Evolutionary conservation across 1,140 invertebrate species (phyloP).

Genomic region (Apis florea): DNA sequence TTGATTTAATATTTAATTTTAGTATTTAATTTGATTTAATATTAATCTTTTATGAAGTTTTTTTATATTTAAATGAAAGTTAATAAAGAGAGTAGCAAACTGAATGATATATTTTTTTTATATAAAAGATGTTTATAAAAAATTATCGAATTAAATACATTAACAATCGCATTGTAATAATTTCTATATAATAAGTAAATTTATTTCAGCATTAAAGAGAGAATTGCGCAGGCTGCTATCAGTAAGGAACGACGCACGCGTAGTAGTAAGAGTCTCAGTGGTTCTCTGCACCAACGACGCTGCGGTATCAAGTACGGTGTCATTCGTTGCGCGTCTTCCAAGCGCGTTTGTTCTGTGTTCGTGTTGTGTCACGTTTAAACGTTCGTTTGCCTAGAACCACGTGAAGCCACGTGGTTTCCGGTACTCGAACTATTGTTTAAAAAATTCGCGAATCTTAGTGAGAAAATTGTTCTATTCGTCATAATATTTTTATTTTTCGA

Average conservation of each 20-base stretch:
- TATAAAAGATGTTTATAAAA: too few species aligned
- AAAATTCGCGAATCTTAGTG: not conserved
- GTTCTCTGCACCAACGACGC: slow-evolving; percentile 51
- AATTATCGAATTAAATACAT: too few species aligned
- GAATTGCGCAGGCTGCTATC: slow-evolving; percentile 46
- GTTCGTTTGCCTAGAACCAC: slow-evolving; percentile 24
- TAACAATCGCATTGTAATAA: not conserved
- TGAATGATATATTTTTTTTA: too few species aligned
- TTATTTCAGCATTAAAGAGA: slow-evolving; percentile 7
- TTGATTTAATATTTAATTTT: too few species aligned
- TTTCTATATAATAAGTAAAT: slow-evolving; percentile 9
- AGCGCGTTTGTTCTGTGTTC: slow-evolving; percentile 60
- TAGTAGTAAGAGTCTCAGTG: slow-evolving; percentile 40
- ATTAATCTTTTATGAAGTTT: not conserved
- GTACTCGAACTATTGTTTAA: not conserved
- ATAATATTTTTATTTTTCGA: not conserved
- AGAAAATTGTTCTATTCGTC: not conserved
- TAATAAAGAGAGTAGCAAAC: too few species aligned
- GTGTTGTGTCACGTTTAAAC: not conserved
- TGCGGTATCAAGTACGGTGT: slow-evolving; percentile 48
- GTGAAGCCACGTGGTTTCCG: slow-evolving; percentile 62
- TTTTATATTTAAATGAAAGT: too few species aligned
- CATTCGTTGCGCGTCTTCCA: slow-evolving; percentile 75
- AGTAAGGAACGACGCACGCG: slow-evolving; percentile 44
- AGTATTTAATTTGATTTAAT: too few species aligned